Evolutionary conservation across 1,140 invertebrate genomes (phyloP).

Genomic region (Aphelenchoides fujianensis): DNA sequence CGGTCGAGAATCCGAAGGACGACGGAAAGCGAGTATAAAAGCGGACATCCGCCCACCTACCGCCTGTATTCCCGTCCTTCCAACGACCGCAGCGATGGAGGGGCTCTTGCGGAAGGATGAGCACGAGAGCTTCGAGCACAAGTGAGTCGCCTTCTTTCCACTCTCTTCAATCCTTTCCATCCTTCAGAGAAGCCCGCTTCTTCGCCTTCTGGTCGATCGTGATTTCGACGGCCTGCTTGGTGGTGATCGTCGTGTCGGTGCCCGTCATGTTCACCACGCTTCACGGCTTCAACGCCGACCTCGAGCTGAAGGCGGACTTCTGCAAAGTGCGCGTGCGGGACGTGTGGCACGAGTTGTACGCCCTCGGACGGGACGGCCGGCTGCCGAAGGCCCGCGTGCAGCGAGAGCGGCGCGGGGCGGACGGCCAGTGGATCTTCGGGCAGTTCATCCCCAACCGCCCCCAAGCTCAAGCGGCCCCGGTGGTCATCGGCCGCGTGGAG

Average conservation of each 20-base stretch:
- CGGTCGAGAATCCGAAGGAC: too few species aligned
- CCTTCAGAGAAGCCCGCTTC: conserved; percentile 38
- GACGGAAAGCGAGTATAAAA: too few species aligned
- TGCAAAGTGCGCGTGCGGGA: conserved; percentile 44
- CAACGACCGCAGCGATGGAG: too few species aligned
- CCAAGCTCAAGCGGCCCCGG: not conserved
- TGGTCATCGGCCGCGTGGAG: not conserved
- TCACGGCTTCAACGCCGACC: conserved; percentile 33
- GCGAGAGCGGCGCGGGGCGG: conserved; percentile 24
- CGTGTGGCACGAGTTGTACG: conserved; percentile 37
- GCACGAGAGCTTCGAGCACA: not conserved
- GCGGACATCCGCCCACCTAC: too few species aligned
- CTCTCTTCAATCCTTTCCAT: not conserved
- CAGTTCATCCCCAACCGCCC: not conserved
- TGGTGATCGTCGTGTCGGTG: conserved; percentile 26
- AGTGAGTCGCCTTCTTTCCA: not conserved
- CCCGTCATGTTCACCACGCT: conserved; percentile 38
- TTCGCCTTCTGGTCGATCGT: conserved; percentile 39
- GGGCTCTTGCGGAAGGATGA: not conserved
- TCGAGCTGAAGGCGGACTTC: conserved; percentile 38
- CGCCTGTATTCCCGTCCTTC: too few species aligned
- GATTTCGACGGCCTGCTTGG: conserved; percentile 34
- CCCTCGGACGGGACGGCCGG: conserved; percentile 23
- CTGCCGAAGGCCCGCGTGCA: conserved; percentile 14
- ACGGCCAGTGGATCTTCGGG: conserved; percentile 6